Base-by-base conservation (phyloP, 2,113 vertebrate species). In the Engraulis encrasicolus region DNA sequence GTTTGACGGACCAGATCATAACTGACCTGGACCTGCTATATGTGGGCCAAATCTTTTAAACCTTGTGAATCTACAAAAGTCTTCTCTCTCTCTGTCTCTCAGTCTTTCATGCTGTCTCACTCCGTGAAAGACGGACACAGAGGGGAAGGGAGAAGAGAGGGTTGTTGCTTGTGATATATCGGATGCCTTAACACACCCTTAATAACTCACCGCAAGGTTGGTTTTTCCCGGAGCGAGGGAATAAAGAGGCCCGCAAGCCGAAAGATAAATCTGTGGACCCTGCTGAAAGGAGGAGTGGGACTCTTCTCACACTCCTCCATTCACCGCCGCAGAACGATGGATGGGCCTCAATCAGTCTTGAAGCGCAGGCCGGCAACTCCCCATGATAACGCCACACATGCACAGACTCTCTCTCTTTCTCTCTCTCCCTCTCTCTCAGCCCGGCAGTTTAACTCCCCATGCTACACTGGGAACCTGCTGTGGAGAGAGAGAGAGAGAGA, bases 281-380 rank as follows among this genome's bases (percentile, higher is more conserved):
- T 31, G 54, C 77, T 89, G 88, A 86, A 89, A 90, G 84, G 88
- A 88, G 83, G 81, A 87, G 86, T 86, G 84, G 52, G 79, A 49
- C 74, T 81, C 85, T 85, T 88, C 83, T 89, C 80, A 84, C 88
- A 82, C 81, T 88, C 54, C 80, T 85, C 88, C 86, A 86, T 90
- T 89, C 84, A 85, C 61, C 71, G 54, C 78, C 6, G 66, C 82
- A 82, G 27, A 52, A 85, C 78, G 88, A 89, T 89, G 83, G 88
- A 90, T 88, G 88, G 84, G 82, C 81, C 84, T 86, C 88, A 80
- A 87, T 90, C 85, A 83, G 85, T 88, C 85, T 88, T 86, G 36
- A 88, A 81, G 50, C 52, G n/a, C 80, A 58, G 84, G 15, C 45
- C 6, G 23, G 23, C 31, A 66, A 66, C 58, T 27, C 58, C 54